A percentile compares a stretch with the other conserved stretches of the same genome.
Evolutionary conservation across 2,113 vertebrate genomes (phyloP).

Genomic region (Litocranius walleri): DNA sequence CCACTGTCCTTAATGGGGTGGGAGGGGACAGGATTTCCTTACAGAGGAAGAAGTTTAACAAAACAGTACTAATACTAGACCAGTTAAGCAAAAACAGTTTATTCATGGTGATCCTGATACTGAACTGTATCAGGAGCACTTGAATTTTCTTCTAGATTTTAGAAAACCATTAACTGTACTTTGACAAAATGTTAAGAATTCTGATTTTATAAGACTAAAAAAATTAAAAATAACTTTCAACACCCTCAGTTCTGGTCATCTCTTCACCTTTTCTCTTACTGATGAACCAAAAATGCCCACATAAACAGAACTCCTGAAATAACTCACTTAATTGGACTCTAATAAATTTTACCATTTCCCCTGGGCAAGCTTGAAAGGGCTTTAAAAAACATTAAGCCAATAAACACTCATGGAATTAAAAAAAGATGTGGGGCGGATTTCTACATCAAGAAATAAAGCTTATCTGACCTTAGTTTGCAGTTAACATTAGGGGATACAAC

Average conservation of each 20-base stretch:
- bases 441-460: conserved; percentile 14
- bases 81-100: not conserved
- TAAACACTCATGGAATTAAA: not conserved
- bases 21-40: not conserved
- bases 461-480: not conserved
- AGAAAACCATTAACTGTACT: not conserved
- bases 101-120: not conserved
- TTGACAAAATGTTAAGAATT: conserved; percentile 16
- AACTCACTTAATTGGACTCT: not conserved
- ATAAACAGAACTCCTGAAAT: not conserved
- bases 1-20: not conserved
- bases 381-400: not conserved
- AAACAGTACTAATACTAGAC: not conserved
- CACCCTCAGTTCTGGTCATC: not conserved
- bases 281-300: not conserved
- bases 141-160: not conserved
- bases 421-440: not conserved
- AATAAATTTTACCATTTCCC: not conserved
- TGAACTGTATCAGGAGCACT: not conserved
- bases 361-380: not conserved
- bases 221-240: not conserved
- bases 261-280: not conserved
- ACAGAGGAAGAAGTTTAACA: not conserved
- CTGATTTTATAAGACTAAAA: not conserved
- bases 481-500: not conserved